Percentiles rank a stretch among this genome's conserved stretches.
phyloP scores from a whole-genome alignment of 2,797 vertebrate species.

The Florisuga fusca region DNA sequence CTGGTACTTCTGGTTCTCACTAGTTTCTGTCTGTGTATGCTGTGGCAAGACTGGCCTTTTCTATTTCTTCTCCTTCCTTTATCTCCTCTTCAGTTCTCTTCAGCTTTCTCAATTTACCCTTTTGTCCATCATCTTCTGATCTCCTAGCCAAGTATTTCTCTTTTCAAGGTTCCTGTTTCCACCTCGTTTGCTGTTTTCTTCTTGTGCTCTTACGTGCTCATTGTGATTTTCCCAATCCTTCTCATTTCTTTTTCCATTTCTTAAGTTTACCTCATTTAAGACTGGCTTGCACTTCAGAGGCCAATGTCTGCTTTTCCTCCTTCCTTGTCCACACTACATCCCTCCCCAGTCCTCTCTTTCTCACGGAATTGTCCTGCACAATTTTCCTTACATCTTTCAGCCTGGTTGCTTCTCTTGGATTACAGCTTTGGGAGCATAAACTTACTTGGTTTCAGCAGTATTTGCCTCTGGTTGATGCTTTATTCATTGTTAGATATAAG shows the following conservation, averaged over 20 bases:
- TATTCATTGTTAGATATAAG: neutral
- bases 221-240: neutral
- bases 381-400: neutral
- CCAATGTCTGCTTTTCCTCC: neutral
- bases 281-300: neutral
- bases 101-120: neutral
- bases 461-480: neutral
- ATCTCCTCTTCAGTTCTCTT: neutral
- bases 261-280: neutral
- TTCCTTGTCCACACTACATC: neutral
- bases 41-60: neutral
- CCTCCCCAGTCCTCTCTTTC: neutral
- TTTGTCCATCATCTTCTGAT: neutral
- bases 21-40: neutral
- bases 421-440: neutral
- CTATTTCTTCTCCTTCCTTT: neutral
- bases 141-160: neutral
- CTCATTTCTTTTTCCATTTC: neutral
- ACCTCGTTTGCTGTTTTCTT: neutral
- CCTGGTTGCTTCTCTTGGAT: neutral
- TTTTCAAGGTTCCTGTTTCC: neutral
- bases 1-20: neutral
- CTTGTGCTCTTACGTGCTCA: neutral
- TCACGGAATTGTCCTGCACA: rapidly evolving
- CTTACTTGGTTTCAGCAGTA: neutral